These are phyloP conservation scores for Macaria notata DNA, from an alignment of 2,888 invertebrate species.

Conservation along the genomic window DNA sequence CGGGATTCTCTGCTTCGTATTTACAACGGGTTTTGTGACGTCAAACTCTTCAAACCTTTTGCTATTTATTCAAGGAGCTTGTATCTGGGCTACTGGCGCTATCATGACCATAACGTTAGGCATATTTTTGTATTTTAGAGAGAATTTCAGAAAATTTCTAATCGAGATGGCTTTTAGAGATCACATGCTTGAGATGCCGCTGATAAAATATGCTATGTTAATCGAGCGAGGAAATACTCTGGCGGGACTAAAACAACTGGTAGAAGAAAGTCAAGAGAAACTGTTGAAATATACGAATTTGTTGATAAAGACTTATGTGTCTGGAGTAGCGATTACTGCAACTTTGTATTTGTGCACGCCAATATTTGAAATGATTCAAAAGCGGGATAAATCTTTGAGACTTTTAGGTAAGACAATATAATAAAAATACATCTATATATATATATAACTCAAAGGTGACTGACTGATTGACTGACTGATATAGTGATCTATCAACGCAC, in stretches of 20 bases:
- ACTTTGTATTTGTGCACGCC: slow-evolving; percentile 62
- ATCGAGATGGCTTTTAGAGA: slow-evolving; percentile 62
- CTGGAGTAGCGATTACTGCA: slow-evolving; percentile 52
- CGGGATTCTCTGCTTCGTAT: slow-evolving; percentile 57
- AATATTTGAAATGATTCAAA: slow-evolving; percentile 56
- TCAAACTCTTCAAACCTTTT: slow-evolving; percentile 47
- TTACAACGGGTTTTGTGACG: slow-evolving; percentile 60
- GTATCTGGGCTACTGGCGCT: slow-evolving; percentile 68
- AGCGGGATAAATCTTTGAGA: slow-evolving; percentile 53
- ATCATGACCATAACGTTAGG: slow-evolving; percentile 65
- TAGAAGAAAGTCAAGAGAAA: slow-evolving; percentile 51
- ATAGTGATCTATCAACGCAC: no score
- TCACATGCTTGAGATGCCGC: slow-evolving; percentile 56
- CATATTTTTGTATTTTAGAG: slow-evolving; percentile 58
- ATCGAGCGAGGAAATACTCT: slow-evolving; percentile 39
- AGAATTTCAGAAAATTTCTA: slow-evolving; percentile 55
- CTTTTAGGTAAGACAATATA: slow-evolving; percentile 54
- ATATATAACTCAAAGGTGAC: no score
- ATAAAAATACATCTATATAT: no score
- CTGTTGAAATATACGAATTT: slow-evolving; percentile 52
- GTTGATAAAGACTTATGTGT: slow-evolving; percentile 55
- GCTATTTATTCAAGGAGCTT: slow-evolving; percentile 66
- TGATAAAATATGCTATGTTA: slow-evolving; percentile 47
- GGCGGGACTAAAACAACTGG: slow-evolving; percentile 51
- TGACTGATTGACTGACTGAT: no score